Conservation (phyloP, 1,140 invertebrate species). For the Macrobrachium rosenbergii region DNA sequence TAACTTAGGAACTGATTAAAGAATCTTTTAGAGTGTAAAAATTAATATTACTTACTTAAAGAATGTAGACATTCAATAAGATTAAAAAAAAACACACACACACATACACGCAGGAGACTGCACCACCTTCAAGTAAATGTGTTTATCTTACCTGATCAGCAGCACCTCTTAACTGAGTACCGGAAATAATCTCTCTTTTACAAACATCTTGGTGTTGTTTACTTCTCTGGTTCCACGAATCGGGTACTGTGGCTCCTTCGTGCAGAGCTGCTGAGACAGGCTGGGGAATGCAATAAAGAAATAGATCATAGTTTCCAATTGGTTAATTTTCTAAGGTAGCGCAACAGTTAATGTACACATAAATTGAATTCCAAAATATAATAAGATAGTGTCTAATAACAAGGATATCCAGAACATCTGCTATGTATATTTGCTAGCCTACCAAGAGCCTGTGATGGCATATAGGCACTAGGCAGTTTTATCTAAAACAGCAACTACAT, state of each 20-base stretch:
- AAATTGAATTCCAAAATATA: not conserved
- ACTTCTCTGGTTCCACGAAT: conserved; percentile 41
- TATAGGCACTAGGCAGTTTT: no score
- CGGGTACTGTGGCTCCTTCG: conserved; percentile 36
- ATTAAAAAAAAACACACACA: no score
- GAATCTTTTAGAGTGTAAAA: no score
- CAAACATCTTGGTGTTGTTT: conserved; percentile 32
- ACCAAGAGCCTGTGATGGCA: no score
- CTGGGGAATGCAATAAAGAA: not conserved
- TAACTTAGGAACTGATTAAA: no score
- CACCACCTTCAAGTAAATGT: no score
- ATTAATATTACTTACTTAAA: no score
- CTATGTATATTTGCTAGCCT: no score
- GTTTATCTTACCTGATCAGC: conserved; percentile 26
- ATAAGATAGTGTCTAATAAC: not conserved
- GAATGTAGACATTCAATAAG: no score
- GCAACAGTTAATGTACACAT: no score
- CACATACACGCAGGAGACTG: no score
- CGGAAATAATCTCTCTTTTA: conserved; percentile 35
- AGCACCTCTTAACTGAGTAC: conserved; percentile 43
- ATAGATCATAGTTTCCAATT: not conserved
- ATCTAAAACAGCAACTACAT: not conserved
- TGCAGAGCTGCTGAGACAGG: conserved; percentile 48
- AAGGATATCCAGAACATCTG: no score
- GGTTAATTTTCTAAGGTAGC: not conserved